phyloP scores from a whole-genome alignment of 2,888 invertebrate genomes.

The Pollenia griseotomentosa region DNA sequence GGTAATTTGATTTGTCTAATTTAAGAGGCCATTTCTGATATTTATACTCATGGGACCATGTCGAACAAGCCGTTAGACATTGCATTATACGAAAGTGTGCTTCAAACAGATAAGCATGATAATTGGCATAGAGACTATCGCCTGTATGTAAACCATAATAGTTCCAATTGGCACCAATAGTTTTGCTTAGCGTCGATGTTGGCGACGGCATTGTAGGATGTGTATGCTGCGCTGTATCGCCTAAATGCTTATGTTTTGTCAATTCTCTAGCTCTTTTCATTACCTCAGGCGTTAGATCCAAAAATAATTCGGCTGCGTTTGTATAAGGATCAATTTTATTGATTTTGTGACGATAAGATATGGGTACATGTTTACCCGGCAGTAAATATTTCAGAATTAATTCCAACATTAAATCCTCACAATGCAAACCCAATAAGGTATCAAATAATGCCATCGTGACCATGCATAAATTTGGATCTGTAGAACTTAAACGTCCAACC shows the following conservation, averaged over 20 bases:
- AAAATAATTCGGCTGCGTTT: constrained; percentile 90
- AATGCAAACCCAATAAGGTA: constrained; percentile 95
- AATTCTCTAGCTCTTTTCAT: constrained; percentile 83
- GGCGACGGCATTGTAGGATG: constrained; percentile 77
- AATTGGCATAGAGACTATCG: constrained; percentile 91
- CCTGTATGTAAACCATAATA: constrained; percentile 85
- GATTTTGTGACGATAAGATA: constrained; percentile 90
- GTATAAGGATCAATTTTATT: constrained; percentile 90
- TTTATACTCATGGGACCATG: constrained; percentile 93
- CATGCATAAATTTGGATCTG: constrained; percentile 92
- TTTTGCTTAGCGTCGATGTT: constrained; percentile 83
- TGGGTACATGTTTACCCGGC: constrained; percentile 90
- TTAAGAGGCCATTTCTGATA: constrained; percentile 84
- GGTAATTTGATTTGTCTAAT: constrained; percentile 77
- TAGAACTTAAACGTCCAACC: constrained; percentile 90
- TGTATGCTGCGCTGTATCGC: constrained; percentile 75
- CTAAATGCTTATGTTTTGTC: constrained; percentile 80
- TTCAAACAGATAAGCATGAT: constrained; percentile 94
- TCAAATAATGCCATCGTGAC: constrained; percentile 96
- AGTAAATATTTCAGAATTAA: constrained; percentile 93
- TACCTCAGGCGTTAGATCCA: constrained; percentile 88
- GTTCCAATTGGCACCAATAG: constrained; percentile 85
- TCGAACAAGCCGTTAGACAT: constrained; percentile 89
- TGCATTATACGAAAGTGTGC: constrained; percentile 91
- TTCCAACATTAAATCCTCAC: constrained; percentile 98